Conservation (phyloP, 1,140 invertebrate genomes). For the Drosophila elegans region DNA sequence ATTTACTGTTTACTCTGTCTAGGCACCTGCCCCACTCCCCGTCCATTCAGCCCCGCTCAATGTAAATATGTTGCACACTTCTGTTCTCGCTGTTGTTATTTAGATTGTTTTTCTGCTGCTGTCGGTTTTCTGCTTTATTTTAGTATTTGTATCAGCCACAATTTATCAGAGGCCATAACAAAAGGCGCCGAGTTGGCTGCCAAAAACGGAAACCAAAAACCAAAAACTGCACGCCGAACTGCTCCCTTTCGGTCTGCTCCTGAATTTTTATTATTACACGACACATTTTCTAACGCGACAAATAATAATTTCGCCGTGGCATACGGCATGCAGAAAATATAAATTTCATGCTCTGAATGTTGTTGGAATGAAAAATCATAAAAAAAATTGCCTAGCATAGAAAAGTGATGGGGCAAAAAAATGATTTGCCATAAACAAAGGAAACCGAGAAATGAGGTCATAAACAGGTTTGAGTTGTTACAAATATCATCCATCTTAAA, state of each 20-base stretch:
- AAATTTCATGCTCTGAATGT: conserved; percentile 79
- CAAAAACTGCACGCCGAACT: conserved; percentile 49
- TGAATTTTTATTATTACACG: conserved; percentile 47
- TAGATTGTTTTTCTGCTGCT: conserved; percentile 37
- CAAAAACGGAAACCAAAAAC: conserved; percentile 73
- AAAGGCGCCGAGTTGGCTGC: conserved; percentile 81
- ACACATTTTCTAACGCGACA: conserved; percentile 76
- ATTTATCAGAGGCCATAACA: conserved; percentile 79
- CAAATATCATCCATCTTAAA: conserved; percentile 6
- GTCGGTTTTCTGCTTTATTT: conserved; percentile 52
- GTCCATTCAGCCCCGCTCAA: conserved; percentile 8
- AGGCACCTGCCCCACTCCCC: conserved; percentile 8
- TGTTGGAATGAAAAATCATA: conserved; percentile 62
- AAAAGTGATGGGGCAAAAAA: conserved; percentile 22
- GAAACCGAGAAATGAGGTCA: conserved; percentile 46
- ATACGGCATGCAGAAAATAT: conserved; percentile 55
- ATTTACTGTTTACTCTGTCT: conserved; percentile 72
- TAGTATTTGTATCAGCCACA: conserved; percentile 77
- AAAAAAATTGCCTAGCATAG: conserved; percentile 43
- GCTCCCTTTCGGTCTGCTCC: not conserved
- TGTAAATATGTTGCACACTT: conserved; percentile 78
- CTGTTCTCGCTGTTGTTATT: conserved; percentile 52
- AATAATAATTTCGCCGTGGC: conserved; percentile 73
- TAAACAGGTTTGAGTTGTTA: conserved; percentile 1
- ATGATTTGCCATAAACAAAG: conserved; percentile 71